These are phyloP conservation scores for Brachionus plicatilis DNA, from an alignment of 1,140 invertebrate species.

Conservation along the genomic window DNA sequence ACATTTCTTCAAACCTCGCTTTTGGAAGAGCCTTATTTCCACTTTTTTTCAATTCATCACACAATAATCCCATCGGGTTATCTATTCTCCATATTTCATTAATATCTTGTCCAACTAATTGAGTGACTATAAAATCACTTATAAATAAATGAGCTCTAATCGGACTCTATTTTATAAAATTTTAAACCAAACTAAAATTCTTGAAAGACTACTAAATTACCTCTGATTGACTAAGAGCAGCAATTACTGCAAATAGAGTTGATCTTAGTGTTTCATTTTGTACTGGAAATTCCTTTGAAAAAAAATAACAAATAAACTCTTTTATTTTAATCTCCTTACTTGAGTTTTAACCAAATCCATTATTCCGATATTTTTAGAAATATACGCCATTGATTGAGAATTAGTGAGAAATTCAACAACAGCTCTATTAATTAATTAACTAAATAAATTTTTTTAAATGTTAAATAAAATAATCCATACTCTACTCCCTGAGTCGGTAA, in stretches of 20 bases:
- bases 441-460: neutral
- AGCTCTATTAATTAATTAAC: constrained; percentile 55
- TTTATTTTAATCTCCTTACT: constrained; percentile 54
- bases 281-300: constrained; percentile 69
- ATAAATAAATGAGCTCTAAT: constrained; percentile 69
- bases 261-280: constrained; percentile 64
- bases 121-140: constrained; percentile 75
- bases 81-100: constrained; percentile 70
- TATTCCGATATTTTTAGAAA: constrained; percentile 69
- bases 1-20: constrained; percentile 58
- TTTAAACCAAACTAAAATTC: neutral
- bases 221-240: constrained; percentile 61
- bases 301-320: constrained; percentile 40
- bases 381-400: constrained; percentile 64
- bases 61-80: constrained; percentile 68
- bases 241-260: constrained; percentile 74
- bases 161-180: constrained; percentile 51
- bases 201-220: constrained; percentile 42
- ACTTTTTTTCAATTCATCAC: constrained; percentile 60
- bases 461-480: constrained; percentile 47
- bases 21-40: constrained; percentile 61
- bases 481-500: constrained; percentile 66
- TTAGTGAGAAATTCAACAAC: constrained; percentile 65
- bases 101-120: constrained; percentile 72
- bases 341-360: constrained; percentile 71